Evolutionary conservation across 2,113 vertebrate species (phyloP).

Genomic region (Sialia sialis): DNA sequence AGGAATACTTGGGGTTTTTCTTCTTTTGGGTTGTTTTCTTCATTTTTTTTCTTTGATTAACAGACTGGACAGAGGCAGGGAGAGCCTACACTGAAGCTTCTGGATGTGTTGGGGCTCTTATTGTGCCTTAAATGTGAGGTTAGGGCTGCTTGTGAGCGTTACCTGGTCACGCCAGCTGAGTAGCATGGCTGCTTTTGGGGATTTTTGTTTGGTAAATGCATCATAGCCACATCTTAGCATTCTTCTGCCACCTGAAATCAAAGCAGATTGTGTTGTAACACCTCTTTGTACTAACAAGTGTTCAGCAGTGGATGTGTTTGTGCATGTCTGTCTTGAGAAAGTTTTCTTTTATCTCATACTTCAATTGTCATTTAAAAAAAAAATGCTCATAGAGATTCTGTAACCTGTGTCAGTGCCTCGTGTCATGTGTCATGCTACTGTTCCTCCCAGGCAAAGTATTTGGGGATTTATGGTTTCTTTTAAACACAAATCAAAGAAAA

Average conservation of each 20-base stretch:
- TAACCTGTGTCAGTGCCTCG: slow-evolving; percentile 66
- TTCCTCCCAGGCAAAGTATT: neutral
- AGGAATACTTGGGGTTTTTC: neutral
- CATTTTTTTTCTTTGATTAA: neutral
- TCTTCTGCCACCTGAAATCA: neutral
- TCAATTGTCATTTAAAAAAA: neutral
- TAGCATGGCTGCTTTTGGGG: neutral
- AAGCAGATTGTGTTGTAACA: neutral
- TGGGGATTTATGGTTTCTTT: neutral
- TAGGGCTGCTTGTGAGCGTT: neutral
- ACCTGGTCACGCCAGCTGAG: neutral
- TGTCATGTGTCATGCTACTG: slow-evolving; percentile 36
- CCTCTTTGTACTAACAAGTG: neutral
- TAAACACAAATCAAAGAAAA: neutral
- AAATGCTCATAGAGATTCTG: slow-evolving; percentile 56
- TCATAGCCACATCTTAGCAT: neutral
- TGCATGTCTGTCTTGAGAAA: neutral
- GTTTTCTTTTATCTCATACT: neutral
- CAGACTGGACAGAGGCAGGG: neutral
- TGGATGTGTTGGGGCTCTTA: neutral
- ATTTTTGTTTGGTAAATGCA: neutral
- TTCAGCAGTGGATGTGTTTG: neutral
- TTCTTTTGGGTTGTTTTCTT: neutral
- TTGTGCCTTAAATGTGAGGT: neutral
- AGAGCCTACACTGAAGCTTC: neutral